Percentiles rank a stretch among this genome's conserved stretches.
phyloP scores from a whole-genome alignment of 2,797 vertebrate species.

The Dendrocincla tyrannina region DNA sequence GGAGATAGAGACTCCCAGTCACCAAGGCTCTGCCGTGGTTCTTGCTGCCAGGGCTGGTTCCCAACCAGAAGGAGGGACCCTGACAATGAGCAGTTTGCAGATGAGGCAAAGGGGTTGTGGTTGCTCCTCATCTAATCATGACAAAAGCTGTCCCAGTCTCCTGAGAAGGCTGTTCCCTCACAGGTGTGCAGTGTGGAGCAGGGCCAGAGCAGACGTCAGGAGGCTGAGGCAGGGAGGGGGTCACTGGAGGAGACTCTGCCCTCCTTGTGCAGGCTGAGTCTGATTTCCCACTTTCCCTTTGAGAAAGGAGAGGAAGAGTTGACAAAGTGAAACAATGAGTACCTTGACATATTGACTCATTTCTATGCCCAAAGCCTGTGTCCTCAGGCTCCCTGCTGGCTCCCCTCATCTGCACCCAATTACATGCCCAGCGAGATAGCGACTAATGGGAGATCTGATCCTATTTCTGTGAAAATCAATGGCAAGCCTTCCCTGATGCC shows the following conservation, averaged over 20 bases:
- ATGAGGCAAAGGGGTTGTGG: neutral
- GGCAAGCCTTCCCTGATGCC: neutral
- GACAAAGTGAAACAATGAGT: neutral
- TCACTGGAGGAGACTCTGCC: neutral
- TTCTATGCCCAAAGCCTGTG: neutral
- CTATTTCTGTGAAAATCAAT: neutral
- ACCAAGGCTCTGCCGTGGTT: neutral
- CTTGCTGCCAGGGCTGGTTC: neutral
- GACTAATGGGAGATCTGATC: neutral
- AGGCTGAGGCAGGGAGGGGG: neutral
- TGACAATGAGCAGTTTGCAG: neutral
- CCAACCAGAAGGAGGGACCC: neutral
- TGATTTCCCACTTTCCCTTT: neutral
- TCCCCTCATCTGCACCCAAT: neutral
- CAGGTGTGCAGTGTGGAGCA: neutral
- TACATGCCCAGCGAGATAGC: neutral
- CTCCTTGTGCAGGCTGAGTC: fast-evolving
- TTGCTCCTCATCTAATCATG: neutral
- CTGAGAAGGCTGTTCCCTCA: neutral
- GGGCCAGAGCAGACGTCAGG: neutral
- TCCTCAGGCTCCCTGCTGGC: neutral
- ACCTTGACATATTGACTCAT: neutral
- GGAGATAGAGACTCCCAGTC: neutral
- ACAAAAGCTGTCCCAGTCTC: neutral
- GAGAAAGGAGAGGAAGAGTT: neutral